phyloP scores from a whole-genome alignment of 2,113 vertebrate genomes.

The Oostethus manadensis region DNA sequence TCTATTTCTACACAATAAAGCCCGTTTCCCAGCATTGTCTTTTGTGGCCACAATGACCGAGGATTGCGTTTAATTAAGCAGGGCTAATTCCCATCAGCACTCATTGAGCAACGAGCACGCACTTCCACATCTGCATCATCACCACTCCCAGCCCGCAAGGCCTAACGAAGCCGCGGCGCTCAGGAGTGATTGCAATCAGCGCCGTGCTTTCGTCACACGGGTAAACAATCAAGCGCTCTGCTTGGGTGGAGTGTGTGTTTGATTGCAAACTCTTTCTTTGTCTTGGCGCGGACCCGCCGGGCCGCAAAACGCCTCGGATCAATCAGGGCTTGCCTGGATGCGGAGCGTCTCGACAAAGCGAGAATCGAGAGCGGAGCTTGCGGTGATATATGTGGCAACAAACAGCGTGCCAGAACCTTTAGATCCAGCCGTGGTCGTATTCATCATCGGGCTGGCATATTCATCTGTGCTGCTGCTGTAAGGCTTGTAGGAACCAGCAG shows the following conservation, averaged over 20 bases:
- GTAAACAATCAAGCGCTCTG: conserved; percentile 60
- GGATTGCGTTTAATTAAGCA: conserved; percentile 57
- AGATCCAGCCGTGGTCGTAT: conserved; percentile 37
- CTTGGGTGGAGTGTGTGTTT: conserved; percentile 43
- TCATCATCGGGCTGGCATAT: background rate
- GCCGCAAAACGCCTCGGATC: conserved; percentile 6
- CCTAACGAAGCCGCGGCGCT: conserved; percentile 55
- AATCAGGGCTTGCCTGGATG: conserved; percentile 12
- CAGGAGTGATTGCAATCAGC: conserved; percentile 67
- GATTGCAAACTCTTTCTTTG: conserved; percentile 45
- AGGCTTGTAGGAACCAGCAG: conserved; percentile 53
- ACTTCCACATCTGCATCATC: conserved; percentile 31
- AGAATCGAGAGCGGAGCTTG: background rate
- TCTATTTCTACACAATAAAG: conserved; percentile 18
- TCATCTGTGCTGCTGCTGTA: too few species aligned
- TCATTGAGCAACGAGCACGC: conserved; percentile 58
- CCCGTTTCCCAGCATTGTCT: background rate
- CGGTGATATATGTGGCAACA: conserved; percentile 15
- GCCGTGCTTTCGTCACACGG: conserved; percentile 35
- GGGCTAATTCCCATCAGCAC: conserved; percentile 53
- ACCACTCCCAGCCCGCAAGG: conserved; percentile 34
- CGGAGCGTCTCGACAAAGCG: background rate
- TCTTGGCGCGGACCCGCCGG: conserved; percentile 25
- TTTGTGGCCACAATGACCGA: conserved; percentile 11
- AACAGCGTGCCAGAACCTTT: conserved; percentile 48